Conservation (phyloP, 2,888 invertebrate species). For the Tetanocera ferruginea region DNA sequence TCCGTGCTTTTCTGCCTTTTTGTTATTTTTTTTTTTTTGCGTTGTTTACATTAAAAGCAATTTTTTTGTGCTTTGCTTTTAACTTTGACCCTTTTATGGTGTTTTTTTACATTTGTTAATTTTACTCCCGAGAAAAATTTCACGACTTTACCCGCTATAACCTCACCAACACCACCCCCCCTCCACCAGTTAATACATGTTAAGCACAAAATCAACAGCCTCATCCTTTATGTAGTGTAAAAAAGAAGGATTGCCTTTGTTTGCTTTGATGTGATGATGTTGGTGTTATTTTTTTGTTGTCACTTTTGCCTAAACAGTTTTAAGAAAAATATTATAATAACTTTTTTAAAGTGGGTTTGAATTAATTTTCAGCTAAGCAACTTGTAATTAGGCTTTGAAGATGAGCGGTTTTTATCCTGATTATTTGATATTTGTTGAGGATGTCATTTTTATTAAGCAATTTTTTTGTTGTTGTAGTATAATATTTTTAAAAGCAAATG, state of each 20-base stretch:
- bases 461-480: too few species aligned
- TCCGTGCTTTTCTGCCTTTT: neutral
- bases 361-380: too few species aligned
- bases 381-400: too few species aligned
- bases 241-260: neutral
- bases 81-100: neutral
- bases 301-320: too few species aligned
- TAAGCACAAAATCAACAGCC: constrained; percentile 13
- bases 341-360: too few species aligned
- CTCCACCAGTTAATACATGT: neutral
- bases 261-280: neutral
- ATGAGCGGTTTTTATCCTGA: too few species aligned
- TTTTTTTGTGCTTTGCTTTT: neutral
- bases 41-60: neutral
- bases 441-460: too few species aligned
- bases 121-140: neutral
- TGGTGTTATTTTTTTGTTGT: too few species aligned
- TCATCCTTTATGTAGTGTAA: neutral
- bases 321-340: too few species aligned
- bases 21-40: neutral
- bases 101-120: neutral
- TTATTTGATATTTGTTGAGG: too few species aligned
- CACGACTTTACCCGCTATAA: neutral
- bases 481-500: too few species aligned
- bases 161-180: neutral